phyloP scores from a whole-genome alignment of 2,797 vertebrate species.

The Peromyscus aztecus region DNA sequence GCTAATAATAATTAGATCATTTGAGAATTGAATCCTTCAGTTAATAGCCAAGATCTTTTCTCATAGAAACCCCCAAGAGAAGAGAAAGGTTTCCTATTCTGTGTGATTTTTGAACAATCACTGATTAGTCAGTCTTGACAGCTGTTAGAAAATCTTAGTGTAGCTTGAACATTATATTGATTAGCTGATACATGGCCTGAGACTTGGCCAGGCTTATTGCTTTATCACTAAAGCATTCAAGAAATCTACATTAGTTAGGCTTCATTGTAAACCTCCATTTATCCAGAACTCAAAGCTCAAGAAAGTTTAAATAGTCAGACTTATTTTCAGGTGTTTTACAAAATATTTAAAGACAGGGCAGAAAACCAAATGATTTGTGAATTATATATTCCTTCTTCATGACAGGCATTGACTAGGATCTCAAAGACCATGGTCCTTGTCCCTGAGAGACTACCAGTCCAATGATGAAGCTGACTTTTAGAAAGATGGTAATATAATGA shows the following conservation, averaged over 20 bases:
- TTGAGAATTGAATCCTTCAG: conserved; percentile 79
- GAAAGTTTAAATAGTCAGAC: conserved; percentile 68
- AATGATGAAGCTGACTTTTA: not conserved
- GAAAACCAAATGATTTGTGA: not conserved
- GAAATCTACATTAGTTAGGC: conserved; percentile 69
- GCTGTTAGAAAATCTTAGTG: conserved; percentile 85
- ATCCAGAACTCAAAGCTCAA: conserved; percentile 47
- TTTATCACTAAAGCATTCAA: conserved; percentile 85
- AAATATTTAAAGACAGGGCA: not conserved
- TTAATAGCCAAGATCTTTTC: conserved; percentile 78
- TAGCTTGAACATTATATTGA: conserved; percentile 85
- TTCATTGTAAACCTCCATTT: conserved; percentile 69
- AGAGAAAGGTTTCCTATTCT: conserved; percentile 79
- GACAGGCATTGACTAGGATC: not conserved
- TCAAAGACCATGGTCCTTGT: not conserved
- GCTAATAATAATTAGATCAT: conserved; percentile 85
- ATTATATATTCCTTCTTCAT: not conserved
- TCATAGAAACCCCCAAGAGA: conserved; percentile 79
- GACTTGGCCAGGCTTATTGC: conserved; percentile 80
- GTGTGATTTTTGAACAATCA: conserved; percentile 85
- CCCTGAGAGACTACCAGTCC: not conserved
- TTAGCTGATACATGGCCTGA: conserved; percentile 84
- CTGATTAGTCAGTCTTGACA: conserved; percentile 85
- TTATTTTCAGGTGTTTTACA: conserved; percentile 44
- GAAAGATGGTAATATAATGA: not conserved